A percentile compares a stretch with the other conserved stretches of the same genome.
These are phyloP conservation scores for Steinernema hermaphroditum DNA, from an alignment of 2,888 invertebrate species.

Conservation along the genomic window DNA sequence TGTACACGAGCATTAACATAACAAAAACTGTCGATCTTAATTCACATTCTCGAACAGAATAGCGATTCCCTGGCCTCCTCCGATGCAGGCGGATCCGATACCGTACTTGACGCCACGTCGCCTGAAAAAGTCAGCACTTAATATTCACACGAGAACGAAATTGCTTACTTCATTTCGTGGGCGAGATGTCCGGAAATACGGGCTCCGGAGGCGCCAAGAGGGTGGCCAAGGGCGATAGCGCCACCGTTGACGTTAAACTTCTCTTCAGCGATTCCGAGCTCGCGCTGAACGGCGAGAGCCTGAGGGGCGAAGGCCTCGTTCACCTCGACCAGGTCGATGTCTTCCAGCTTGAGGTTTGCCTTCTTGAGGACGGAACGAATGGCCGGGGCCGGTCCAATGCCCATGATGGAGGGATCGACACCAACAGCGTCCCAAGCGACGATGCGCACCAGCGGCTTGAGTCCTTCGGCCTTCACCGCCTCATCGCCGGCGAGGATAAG, in stretches of 20 bases:
- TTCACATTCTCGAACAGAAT: conserved; percentile 77
- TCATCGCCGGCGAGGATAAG: conserved; percentile 76
- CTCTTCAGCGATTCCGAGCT: conserved; percentile 79
- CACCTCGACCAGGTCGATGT: conserved; percentile 80
- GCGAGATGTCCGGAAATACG: conserved; percentile 87
- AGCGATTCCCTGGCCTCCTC: conserved; percentile 97
- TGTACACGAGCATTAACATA: background rate
- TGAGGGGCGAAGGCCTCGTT: conserved; percentile 97
- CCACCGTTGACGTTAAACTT: conserved; percentile 92
- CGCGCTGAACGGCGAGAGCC: conserved; percentile 83
- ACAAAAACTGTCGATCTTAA: conserved; percentile 39
- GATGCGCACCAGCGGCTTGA: conserved; percentile 85
- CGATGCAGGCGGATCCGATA: conserved; percentile 95
- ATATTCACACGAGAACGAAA: background rate
- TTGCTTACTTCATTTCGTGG: conserved; percentile 71
- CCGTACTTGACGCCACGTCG: conserved; percentile 73
- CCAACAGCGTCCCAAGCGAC: conserved; percentile 83
- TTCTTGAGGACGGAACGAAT: conserved; percentile 82
- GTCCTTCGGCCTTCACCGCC: conserved; percentile 75
- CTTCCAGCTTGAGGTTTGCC: conserved; percentile 78
- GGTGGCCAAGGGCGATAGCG: conserved; percentile 89
- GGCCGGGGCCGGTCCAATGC: conserved; percentile 87
- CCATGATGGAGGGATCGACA: conserved; percentile 94
- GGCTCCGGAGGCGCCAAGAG: conserved; percentile 89
- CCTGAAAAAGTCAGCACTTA: conserved; percentile 36